phyloP scores from a whole-genome alignment of 2,888 invertebrate species.

The Melipona bicolor region DNA sequence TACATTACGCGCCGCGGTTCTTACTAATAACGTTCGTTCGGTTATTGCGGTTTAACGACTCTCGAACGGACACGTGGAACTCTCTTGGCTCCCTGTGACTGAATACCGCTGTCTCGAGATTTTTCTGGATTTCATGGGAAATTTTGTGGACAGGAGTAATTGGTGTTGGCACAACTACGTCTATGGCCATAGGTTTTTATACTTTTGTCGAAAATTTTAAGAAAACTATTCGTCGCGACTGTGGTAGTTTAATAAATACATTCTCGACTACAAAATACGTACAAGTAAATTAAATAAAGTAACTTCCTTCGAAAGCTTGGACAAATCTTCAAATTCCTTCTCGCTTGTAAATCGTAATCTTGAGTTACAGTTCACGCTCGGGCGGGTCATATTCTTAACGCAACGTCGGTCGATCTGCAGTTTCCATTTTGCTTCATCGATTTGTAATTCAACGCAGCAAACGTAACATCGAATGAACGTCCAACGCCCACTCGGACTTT shows the following conservation, averaged over 20 bases:
- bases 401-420: too few species aligned
- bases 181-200: too few species aligned
- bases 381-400: too few species aligned
- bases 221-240: too few species aligned
- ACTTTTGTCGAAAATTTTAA: too few species aligned
- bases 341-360: too few species aligned
- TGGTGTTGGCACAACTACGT: neutral
- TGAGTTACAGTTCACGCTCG: too few species aligned
- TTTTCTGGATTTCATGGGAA: neutral
- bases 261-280: neutral
- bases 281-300: neutral
- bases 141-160: neutral
- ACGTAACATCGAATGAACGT: neutral
- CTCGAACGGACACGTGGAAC: conserved; percentile 37
- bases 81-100: conserved; percentile 50
- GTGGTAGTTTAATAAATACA: too few species aligned
- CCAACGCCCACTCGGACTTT: neutral
- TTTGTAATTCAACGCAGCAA: neutral
- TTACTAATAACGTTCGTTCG: conserved; percentile 3
- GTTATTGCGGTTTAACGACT: conserved; percentile 56
- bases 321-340: too few species aligned
- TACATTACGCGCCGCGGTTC: conserved; percentile 19
- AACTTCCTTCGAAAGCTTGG: neutral
- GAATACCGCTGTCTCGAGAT: neutral
- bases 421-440: neutral